These are phyloP conservation scores for Clistopyga incitator DNA, from an alignment of 2,888 invertebrate species.

Conservation along the genomic window DNA sequence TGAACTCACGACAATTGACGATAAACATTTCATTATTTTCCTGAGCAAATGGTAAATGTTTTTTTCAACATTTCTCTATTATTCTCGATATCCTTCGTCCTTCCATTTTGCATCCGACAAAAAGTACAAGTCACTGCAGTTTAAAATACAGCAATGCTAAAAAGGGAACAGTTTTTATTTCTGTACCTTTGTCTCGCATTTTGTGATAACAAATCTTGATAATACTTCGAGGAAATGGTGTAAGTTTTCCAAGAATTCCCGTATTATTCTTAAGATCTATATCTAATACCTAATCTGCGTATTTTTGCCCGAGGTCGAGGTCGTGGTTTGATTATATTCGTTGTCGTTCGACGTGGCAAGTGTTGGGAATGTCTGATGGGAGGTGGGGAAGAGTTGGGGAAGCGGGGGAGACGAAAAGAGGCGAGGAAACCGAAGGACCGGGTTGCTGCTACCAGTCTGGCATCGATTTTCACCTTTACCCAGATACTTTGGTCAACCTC, in stretches of 20 bases:
- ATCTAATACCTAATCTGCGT: slow-evolving; percentile 12
- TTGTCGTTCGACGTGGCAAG: slow-evolving; percentile 9
- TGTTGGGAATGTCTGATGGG: slow-evolving; percentile 18
- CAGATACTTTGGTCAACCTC: slow-evolving; percentile 60
- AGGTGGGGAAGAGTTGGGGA: not conserved
- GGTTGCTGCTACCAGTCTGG: slow-evolving; percentile 38
- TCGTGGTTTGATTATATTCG: slow-evolving; percentile 18
- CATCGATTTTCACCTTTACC: slow-evolving; percentile 65
- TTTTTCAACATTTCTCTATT: too few species aligned
- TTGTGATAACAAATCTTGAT: not conserved
- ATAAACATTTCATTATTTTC: too few species aligned
- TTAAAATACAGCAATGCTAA: not conserved
- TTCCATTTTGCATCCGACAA: too few species aligned
- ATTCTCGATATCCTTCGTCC: too few species aligned
- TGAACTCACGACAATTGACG: too few species aligned
- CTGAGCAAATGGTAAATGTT: too few species aligned
- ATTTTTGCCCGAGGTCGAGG: slow-evolving; percentile 29
- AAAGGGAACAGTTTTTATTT: not conserved
- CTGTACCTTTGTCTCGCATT: not conserved
- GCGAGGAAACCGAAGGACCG: slow-evolving; percentile 44
- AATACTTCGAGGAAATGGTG: not conserved
- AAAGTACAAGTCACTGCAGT: not conserved
- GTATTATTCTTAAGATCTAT: slow-evolving; percentile 4
- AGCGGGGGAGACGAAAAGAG: slow-evolving; percentile 16
- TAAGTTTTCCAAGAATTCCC: not conserved